Conservation (phyloP, 2,888 invertebrate genomes). For the Geophilus truncorum region DNA sequence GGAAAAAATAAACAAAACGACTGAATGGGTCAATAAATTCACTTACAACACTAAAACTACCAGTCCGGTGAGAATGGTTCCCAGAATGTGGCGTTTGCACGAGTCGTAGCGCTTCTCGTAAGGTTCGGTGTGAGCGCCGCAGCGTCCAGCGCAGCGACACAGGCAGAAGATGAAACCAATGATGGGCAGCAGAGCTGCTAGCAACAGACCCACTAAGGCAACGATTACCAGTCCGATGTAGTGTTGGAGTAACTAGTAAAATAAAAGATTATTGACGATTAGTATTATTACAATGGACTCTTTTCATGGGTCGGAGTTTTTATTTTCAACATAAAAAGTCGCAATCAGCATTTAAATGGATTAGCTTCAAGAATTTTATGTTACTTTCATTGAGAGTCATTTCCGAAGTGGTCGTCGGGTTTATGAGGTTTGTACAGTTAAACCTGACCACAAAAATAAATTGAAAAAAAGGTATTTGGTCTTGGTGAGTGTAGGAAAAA, state of each 20-base stretch:
- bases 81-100: conserved; percentile 33
- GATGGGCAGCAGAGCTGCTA: conserved; percentile 34
- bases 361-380: too few species aligned
- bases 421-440: too few species aligned
- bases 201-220: conserved; percentile 33
- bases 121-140: conserved; percentile 33
- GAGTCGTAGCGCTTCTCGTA: conserved; percentile 35
- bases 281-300: too few species aligned
- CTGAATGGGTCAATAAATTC: not conserved
- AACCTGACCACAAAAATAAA: too few species aligned
- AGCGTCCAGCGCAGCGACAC: conserved; percentile 37
- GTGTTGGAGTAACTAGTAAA: conserved; percentile 32
- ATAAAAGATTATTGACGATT: not conserved
- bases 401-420: too few species aligned
- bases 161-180: conserved; percentile 36
- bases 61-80: not conserved
- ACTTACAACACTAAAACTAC: conserved; percentile 28
- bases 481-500: too few species aligned
- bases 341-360: too few species aligned
- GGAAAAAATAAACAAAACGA: not conserved
- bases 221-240: conserved; percentile 32
- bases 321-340: too few species aligned
- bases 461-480: too few species aligned
- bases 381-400: too few species aligned
- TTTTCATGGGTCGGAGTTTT: too few species aligned